Percentiles rank a stretch among this genome's conserved stretches.
phyloP scores from a whole-genome alignment of 2,888 invertebrate species.

The Drosophila stalkeri region DNA sequence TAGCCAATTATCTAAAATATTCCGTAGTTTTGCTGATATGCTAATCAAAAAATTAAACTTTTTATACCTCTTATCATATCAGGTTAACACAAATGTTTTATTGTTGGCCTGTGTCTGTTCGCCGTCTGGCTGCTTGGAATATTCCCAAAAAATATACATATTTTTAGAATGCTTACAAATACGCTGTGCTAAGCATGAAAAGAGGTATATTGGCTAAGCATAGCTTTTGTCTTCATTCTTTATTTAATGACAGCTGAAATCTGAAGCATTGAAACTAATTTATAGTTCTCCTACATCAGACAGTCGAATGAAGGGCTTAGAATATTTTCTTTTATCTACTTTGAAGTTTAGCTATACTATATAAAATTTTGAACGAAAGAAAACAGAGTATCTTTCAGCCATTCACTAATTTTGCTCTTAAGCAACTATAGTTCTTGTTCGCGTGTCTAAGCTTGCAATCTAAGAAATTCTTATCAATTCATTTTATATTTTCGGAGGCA shows the following conservation, averaged over 20 bases:
- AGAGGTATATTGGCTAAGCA: not conserved
- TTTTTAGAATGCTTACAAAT: not conserved
- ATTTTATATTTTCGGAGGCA: constrained; percentile 6
- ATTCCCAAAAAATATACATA: not conserved
- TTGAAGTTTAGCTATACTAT: too few relatives aligned
- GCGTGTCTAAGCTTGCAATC: not conserved
- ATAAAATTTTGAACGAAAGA: too few relatives aligned
- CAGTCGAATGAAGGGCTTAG: not conserved
- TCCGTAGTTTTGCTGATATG: constrained; percentile 2
- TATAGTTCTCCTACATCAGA: not conserved
- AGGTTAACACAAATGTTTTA: not conserved
- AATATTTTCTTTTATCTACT: too few relatives aligned
- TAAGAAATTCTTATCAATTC: constrained; percentile 19
- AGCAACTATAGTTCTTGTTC: not conserved
- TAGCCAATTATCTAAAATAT: not conserved
- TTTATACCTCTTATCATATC: constrained; percentile 8
- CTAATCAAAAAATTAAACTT: constrained; percentile 7
- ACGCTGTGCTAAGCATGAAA: not conserved
- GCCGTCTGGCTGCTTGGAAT: constrained; percentile 5
- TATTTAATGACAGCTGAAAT: not conserved
- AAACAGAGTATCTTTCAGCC: not conserved
- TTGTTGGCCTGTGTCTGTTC: not conserved
- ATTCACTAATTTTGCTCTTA: not conserved
- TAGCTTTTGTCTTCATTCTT: not conserved
- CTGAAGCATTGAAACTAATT: not conserved